These are phyloP conservation scores for Flabesymbios commensalis DNA, from an alignment of 2,888 invertebrate species.

Conservation along the genomic window DNA sequence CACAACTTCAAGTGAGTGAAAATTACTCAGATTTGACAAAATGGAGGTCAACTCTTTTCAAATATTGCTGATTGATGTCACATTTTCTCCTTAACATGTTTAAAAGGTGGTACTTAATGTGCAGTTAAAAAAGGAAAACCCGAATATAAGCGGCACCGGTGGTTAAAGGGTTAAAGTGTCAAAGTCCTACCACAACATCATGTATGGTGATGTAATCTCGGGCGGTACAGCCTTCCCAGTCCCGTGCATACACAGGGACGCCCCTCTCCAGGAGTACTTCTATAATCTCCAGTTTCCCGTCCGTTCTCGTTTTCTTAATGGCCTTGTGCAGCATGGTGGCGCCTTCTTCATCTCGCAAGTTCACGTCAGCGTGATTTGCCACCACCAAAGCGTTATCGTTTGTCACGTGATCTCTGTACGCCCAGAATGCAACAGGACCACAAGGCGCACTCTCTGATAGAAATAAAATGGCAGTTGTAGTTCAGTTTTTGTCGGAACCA, in stretches of 20 bases:
- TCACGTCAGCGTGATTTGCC: constrained; percentile 37
- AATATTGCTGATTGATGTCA: too few relatives aligned
- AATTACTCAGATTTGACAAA: too few relatives aligned
- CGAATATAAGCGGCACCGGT: too few relatives aligned
- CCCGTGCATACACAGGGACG: constrained; percentile 40
- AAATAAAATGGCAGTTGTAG: background rate
- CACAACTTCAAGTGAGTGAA: too few relatives aligned
- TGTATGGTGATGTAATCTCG: constrained; percentile 39
- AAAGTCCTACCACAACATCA: too few relatives aligned
- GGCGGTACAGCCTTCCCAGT: constrained; percentile 40
- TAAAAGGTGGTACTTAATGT: too few relatives aligned
- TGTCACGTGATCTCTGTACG: constrained; percentile 42
- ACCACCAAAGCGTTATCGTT: constrained; percentile 38
- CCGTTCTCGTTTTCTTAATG: constrained; percentile 23
- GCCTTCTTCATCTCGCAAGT: constrained; percentile 37
- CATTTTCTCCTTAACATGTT: too few relatives aligned
- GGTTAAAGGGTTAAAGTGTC: too few relatives aligned
- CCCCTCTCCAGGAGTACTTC: constrained; percentile 38
- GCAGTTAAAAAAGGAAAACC: too few relatives aligned
- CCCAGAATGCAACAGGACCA: constrained; percentile 45
- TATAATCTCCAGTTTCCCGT: constrained; percentile 36
- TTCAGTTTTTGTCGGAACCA: too few relatives aligned
- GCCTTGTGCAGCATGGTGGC: constrained; percentile 40
- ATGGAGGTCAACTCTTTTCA: too few relatives aligned
- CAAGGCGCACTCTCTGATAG: constrained; percentile 40